Base-by-base conservation (phyloP, 1,140 invertebrate species). In the Parapsyche elsis region DNA sequence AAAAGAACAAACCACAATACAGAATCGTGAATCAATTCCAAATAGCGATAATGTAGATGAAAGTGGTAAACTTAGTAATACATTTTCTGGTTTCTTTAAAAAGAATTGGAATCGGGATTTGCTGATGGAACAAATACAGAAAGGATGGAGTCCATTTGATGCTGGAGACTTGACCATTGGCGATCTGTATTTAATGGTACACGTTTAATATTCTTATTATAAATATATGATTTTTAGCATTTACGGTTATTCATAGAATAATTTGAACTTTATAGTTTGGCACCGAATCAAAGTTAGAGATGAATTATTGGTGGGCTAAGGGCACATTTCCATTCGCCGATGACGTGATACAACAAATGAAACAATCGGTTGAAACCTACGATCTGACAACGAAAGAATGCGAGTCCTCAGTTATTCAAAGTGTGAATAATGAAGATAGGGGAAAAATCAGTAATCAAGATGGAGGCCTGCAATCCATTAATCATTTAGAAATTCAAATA, bases 181-280 rank as follows among this genome's bases (percentile, higher is more conserved):
- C 0, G 95, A 98, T 88, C 86, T 98, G n/a, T 97, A 96, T 89
- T 89, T 97, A 79, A 96, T 97, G 92, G 93, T 94, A 86, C n/a
- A 86, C 70, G 14, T 67, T 49, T 57, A n/a, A 59, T 19, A 26
- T 24, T 53, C 57, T 26, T 21, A 46, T 46, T 73, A 49, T 67
- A 26, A 16, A 5, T 53, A 12, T 53, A 53, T 53, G 30, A 53
- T 53, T 4, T 53, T 5, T 53, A 53, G n/a, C n/a, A n/a, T n/a
- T n/a, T n/a, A n/a, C n/a, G n/a, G n/a, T n/a, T n/a, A n/a, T n/a
- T n/a, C n/a, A n/a, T n/a, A n/a, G n/a, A 14, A 53, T 53, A 53
- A 53, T 53, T 53, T 12, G 10, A 14, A 1, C 4, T 53, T 86
- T 85, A 76, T 76, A 94, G 94, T 93, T 95, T 88, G 95, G 95